Evolutionary conservation across 2,113 vertebrate genomes (phyloP).

Genomic region (Muntiacus muntjak): DNA sequence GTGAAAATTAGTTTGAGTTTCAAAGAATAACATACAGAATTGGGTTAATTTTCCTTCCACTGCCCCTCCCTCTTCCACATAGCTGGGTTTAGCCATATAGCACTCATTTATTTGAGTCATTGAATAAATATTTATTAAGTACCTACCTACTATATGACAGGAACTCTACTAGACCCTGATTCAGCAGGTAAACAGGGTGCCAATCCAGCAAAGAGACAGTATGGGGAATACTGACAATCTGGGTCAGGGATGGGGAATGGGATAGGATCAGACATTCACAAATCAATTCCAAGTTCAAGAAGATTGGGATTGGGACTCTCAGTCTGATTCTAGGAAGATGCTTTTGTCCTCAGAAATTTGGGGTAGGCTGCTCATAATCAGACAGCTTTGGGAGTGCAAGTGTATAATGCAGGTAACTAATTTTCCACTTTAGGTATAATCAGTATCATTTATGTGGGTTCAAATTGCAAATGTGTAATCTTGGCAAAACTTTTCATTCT

Average conservation of each 20-base stretch:
- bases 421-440: background rate
- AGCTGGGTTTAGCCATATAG: background rate
- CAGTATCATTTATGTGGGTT: background rate
- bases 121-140: background rate
- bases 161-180: background rate
- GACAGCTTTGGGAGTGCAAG: background rate
- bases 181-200: background rate
- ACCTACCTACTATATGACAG: background rate
- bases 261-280: background rate
- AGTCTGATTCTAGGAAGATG: background rate
- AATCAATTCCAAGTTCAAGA: background rate
- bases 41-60: background rate
- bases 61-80: background rate
- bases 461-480: background rate
- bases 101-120: background rate
- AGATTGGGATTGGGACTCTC: background rate
- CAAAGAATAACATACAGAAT: background rate
- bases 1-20: background rate
- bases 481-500: background rate
- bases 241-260: background rate
- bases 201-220: background rate
- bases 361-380: background rate
- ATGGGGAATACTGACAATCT: background rate
- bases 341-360: background rate
- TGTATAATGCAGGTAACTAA: background rate